Conservation (phyloP, 2,113 vertebrate genomes). For the Sebastes fasciatus region DNA sequence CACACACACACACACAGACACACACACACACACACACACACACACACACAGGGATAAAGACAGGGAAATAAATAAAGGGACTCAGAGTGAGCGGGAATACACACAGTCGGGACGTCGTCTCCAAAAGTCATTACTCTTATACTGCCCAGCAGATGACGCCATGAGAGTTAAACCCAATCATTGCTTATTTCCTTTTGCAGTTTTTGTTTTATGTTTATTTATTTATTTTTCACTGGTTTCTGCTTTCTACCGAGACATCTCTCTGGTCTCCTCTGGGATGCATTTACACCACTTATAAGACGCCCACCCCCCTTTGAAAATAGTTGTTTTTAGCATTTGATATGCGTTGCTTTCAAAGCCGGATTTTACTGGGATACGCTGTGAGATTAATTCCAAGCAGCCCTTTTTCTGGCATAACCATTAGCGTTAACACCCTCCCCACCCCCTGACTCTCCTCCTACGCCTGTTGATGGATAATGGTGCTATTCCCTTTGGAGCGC, state of each 20-base stretch:
- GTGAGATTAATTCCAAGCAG: slow-evolving; percentile 74
- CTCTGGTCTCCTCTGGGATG: neutral
- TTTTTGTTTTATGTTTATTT: neutral
- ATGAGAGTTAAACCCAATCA: neutral
- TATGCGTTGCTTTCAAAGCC: slow-evolving; percentile 64
- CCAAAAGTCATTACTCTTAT: slow-evolving; percentile 3
- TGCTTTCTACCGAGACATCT: neutral
- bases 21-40: slow-evolving; percentile 3
- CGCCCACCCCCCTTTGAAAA: slow-evolving; percentile 38
- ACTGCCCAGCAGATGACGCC: slow-evolving; percentile 9
- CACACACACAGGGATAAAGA: neutral
- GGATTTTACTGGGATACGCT: slow-evolving; percentile 60
- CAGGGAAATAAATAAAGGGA: slow-evolving; percentile 31
- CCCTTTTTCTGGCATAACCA: slow-evolving; percentile 70
- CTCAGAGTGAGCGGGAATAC: neutral
- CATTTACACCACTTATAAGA: slow-evolving; percentile 28
- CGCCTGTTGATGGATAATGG: slow-evolving; percentile 77
- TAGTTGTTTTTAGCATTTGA: slow-evolving; percentile 56
- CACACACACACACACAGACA: neutral
- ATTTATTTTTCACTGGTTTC: neutral
- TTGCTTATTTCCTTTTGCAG: neutral
- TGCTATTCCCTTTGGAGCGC: slow-evolving; percentile 66
- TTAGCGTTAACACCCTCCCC: slow-evolving; percentile 63
- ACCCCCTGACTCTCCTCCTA: slow-evolving; percentile 68
- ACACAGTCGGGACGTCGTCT: neutral